Percentiles rank a stretch among this genome's conserved stretches.
These are phyloP conservation scores for Phyllostomus hastatus DNA, from an alignment of 2,113 vertebrate genomes.

Conservation along the genomic window DNA sequence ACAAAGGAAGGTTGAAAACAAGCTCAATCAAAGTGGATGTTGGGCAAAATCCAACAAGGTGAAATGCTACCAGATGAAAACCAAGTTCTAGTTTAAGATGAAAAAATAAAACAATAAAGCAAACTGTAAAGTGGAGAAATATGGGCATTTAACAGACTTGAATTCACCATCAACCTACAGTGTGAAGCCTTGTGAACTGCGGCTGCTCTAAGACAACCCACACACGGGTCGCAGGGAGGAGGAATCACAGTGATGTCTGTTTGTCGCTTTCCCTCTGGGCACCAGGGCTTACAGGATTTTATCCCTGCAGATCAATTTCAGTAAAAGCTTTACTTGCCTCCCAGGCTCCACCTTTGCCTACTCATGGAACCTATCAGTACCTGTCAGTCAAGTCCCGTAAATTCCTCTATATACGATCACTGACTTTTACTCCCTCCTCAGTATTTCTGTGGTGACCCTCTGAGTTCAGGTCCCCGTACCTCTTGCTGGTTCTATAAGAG, in stretches of 20 bases:
- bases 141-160: rapidly evolving
- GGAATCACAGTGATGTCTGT: not conserved
- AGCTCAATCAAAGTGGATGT: not conserved
- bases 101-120: not conserved
- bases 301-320: not conserved
- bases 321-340: not conserved
- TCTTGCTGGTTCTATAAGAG: not conserved
- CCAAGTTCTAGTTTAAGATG: not conserved
- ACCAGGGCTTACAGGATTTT: not conserved
- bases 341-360: not conserved
- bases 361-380: not conserved
- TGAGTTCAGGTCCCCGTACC: not conserved
- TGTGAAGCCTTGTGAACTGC: rapidly evolving
- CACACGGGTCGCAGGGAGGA: not conserved
- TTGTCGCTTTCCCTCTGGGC: not conserved
- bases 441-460: not conserved
- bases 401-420: not conserved
- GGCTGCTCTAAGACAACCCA: not conserved
- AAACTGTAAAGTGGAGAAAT: not conserved
- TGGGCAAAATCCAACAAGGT: not conserved
- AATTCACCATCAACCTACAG: not conserved
- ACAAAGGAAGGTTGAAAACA: not conserved
- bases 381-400: too few relatives aligned
- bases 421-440: not conserved
- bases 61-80: not conserved